Conservation (phyloP, 2,113 vertebrate genomes). For the Phalacrocorax carbo region DNA sequence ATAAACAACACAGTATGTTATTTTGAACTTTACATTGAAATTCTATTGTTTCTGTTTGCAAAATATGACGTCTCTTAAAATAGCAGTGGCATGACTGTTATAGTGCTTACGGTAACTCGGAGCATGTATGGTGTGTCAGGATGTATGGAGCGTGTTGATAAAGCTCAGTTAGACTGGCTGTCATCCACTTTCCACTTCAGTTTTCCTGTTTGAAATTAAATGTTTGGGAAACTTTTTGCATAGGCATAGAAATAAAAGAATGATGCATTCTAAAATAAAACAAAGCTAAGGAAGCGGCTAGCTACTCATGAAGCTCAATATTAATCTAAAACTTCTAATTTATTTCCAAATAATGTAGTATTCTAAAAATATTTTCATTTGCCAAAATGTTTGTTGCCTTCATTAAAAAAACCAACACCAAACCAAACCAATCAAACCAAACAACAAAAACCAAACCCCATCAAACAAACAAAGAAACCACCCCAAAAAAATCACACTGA, state of each 20-base stretch:
- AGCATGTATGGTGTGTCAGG: conserved; percentile 19
- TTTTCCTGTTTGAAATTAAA: conserved; percentile 53
- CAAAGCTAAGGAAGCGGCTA: conserved; percentile 39
- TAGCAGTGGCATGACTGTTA: neutral
- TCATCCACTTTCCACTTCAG: conserved; percentile 63
- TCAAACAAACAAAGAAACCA: too few relatives aligned
- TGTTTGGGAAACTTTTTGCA: conserved; percentile 42
- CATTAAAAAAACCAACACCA: neutral
- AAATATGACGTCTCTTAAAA: neutral
- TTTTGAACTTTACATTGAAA: neutral
- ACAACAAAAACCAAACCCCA: too few relatives aligned
- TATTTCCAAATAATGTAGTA: neutral
- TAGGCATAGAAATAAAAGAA: conserved; percentile 30
- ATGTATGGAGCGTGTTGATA: conserved; percentile 34
- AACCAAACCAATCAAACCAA: too few relatives aligned
- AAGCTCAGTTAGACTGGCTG: conserved; percentile 28
- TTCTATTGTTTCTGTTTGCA: neutral
- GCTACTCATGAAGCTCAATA: neutral
- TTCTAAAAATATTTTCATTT: neutral
- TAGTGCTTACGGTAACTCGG: neutral
- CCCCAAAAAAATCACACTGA: neutral
- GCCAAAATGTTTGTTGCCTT: neutral
- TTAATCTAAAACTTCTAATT: neutral
- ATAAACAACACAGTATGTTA: neutral
- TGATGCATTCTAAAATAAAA: conserved; percentile 25